Evolutionary conservation across 2,797 vertebrate genomes (phyloP).

Genomic region (Rhinophrynus dorsalis): DNA sequence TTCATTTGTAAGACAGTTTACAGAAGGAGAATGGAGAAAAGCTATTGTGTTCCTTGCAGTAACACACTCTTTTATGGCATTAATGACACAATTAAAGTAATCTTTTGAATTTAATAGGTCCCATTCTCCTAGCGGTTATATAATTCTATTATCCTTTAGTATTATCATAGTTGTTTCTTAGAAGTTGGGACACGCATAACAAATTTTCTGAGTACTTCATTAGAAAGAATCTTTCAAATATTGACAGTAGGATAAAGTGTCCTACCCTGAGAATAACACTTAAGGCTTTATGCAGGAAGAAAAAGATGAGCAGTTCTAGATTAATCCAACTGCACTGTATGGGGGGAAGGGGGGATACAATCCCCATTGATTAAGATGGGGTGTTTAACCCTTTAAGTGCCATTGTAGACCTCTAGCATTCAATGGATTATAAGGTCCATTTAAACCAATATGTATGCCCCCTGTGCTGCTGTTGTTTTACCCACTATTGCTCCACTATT

Average conservation of each 20-base stretch:
- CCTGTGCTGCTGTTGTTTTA: too few species aligned
- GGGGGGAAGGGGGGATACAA: too few species aligned
- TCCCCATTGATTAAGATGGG: too few species aligned
- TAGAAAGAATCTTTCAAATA: constrained; percentile 2
- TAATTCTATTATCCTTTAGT: constrained; percentile 38
- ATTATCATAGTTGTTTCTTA: constrained; percentile 15
- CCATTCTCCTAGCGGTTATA: constrained; percentile 32
- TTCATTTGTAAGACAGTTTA: constrained; percentile 24
- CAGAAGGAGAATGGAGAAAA: background rate
- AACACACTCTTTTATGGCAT: constrained; percentile 19
- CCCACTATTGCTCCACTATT: too few species aligned
- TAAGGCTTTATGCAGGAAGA: too few species aligned
- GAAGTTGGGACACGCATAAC: constrained; percentile 8
- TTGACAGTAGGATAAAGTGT: constrained; percentile 13
- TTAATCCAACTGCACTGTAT: too few species aligned
- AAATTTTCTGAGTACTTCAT: constrained; percentile 28
- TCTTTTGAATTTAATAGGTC: constrained; percentile 29
- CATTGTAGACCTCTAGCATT: too few species aligned
- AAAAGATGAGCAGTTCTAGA: too few species aligned
- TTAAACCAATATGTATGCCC: too few species aligned
- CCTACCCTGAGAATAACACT: background rate
- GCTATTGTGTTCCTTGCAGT: constrained; percentile 10
- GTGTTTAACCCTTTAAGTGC: too few species aligned
- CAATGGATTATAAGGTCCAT: too few species aligned
- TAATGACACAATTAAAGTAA: constrained; percentile 34